Base-by-base conservation (phyloP, 2,113 vertebrate genomes). In the Anoura caudifer region DNA sequence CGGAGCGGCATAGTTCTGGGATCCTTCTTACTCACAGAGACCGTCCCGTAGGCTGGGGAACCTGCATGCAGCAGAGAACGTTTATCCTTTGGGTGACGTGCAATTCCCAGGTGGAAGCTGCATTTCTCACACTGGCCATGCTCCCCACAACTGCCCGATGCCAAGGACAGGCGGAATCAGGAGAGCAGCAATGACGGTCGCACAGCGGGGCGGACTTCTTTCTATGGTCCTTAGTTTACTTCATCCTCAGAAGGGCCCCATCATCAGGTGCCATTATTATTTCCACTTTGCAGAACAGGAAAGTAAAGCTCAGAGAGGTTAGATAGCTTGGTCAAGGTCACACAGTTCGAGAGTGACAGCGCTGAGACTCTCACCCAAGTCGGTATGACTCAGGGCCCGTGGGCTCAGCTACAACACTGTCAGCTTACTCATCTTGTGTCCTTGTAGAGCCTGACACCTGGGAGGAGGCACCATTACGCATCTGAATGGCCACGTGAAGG, bases 271-370 rank as follows among this genome's bases (percentile, higher is more conserved):
- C 19, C 16, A 13, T 47, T 33, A 33, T 90, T 54, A 59, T 33
- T 4, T 47, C 38, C 14, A 50, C 20, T 91, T 77, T 80, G 43
- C n/a, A 70, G 47, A 84, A 69, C 19, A 22, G 36, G 54, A 69
- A 90, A 76, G 38, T 33, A 36, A 63, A 13, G 6, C 38, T 92
- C 28, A 72, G 91, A 93, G 59, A 83, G 36, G 43, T 31, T 24
- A 26, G 43, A 38, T 67, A 24, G 26, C 15, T 22, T 76, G 65
- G 28, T 15, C 7, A 50, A 33, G 36, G 54, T 36, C 83, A 86
- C 26, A 54, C 7, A 33, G 65, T 16, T 82, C 16, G 3, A 93
- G 3, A 63, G 36, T 7, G 41, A 72, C 76, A 10, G 56, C 2
- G 0, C 75, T 43, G 50, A 47, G 26, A 43, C 24, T 22, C 7